Conservation (phyloP, 2,113 vertebrate genomes). For the Forbesichthys papilliferus region DNA sequence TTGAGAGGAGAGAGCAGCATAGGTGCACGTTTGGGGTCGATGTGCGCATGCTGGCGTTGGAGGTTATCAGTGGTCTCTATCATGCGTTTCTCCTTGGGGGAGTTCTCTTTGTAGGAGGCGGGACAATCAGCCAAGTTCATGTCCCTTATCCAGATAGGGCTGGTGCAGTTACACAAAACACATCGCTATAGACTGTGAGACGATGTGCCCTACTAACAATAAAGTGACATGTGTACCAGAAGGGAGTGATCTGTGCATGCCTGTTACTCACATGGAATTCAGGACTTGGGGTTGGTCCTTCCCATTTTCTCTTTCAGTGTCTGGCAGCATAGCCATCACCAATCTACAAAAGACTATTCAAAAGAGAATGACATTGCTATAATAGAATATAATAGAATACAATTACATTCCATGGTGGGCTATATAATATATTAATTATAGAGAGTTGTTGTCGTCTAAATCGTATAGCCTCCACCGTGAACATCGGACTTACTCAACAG, state of each 20-base stretch:
- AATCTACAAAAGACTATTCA: not conserved
- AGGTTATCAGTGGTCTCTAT: constrained; percentile 80
- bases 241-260: constrained; percentile 23
- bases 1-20: constrained; percentile 85
- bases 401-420: too few relatives aligned
- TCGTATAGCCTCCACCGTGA: too few relatives aligned
- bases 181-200: not conserved
- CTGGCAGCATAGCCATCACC: constrained; percentile 34
- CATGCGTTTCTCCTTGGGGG: constrained; percentile 73
- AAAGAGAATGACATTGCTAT: not conserved
- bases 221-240: constrained; percentile 22
- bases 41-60: constrained; percentile 77
- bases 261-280: not conserved
- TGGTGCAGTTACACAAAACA: not conserved
- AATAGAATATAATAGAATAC: too few relatives aligned
- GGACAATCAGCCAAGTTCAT: constrained; percentile 69
- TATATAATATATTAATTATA: too few relatives aligned
- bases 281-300: not conserved
- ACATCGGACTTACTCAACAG: too few relatives aligned
- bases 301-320: constrained; percentile 21
- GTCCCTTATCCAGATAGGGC: not conserved
- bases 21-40: constrained; percentile 82
- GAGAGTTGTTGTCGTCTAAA: too few relatives aligned
- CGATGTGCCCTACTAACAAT: constrained; percentile 13
- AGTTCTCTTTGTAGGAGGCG: constrained; percentile 79